Conservation (phyloP, 92 coral and sea anemone species). For the Metridium senile region DNA sequence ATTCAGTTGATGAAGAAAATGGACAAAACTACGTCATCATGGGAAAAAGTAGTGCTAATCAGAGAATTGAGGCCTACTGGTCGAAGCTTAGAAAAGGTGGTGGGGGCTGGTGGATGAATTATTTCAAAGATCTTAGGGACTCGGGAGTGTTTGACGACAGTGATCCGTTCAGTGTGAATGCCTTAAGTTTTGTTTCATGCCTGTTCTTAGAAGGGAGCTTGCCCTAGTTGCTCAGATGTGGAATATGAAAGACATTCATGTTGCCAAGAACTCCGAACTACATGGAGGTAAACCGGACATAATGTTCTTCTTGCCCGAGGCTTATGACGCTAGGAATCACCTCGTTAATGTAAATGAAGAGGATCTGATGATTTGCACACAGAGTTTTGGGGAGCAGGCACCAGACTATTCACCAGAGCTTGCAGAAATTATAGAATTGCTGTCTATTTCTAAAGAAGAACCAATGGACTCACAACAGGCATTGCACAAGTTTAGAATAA, state of each 20-base stretch:
- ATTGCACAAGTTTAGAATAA: constrained; percentile 12
- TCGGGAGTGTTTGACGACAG: constrained; percentile 12
- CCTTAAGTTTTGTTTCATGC: constrained; percentile 47
- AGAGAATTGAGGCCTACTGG: constrained; percentile 66
- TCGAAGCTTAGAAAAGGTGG: constrained; percentile 36
- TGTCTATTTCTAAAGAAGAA: not conserved
- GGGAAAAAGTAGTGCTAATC: constrained; percentile 30
- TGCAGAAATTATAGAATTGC: constrained; percentile 7
- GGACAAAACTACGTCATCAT: not conserved
- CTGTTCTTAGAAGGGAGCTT: constrained; percentile 27
- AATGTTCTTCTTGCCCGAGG: constrained; percentile 17
- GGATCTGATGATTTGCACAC: constrained; percentile 7
- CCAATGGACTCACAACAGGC: constrained; percentile 17
- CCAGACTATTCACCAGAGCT: constrained; percentile 21
- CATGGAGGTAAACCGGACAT: constrained; percentile 35
- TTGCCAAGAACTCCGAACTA: constrained; percentile 17
- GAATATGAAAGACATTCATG: constrained; percentile 24
- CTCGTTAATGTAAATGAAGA: constrained; percentile 8
- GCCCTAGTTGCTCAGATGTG: constrained; percentile 21
- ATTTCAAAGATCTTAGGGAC: constrained; percentile 12
- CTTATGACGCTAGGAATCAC: constrained; percentile 1
- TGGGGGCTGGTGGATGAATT: constrained; percentile 18
- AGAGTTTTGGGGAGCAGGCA: not conserved
- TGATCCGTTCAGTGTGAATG: constrained; percentile 38
- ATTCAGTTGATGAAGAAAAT: not conserved